Conservation (phyloP, 1,140 invertebrate species). For the Pseudomyrmex pallidus region DNA sequence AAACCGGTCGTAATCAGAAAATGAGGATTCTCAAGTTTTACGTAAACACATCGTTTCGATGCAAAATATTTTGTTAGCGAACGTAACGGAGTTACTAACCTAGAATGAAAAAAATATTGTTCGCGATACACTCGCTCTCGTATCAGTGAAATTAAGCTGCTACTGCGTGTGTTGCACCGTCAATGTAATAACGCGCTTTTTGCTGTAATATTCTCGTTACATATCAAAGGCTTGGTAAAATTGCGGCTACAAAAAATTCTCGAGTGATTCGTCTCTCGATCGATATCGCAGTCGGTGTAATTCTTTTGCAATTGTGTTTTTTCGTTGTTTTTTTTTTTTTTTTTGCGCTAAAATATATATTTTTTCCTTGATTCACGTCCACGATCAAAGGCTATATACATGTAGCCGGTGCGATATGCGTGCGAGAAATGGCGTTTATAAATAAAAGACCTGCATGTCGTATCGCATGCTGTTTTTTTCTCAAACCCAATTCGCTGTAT, state of each 20-base stretch:
- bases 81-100: not conserved
- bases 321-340: not conserved
- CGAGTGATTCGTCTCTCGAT: not conserved
- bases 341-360: not conserved
- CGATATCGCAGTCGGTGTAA: no score
- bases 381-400: not conserved
- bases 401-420: not conserved
- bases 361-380: not conserved
- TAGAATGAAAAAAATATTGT: slow-evolving; percentile 18
- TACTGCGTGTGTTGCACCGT: not conserved
- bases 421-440: slow-evolving; percentile 25
- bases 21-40: slow-evolving; percentile 11
- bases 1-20: slow-evolving; percentile 36
- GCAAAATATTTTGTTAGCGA: slow-evolving; percentile 27
- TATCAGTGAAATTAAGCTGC: slow-evolving; percentile 23
- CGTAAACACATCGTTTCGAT: slow-evolving; percentile 24
- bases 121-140: not conserved
- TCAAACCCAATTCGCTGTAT: slow-evolving; percentile 9
- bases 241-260: not conserved
- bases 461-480: slow-evolving; percentile 11
- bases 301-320: not conserved
- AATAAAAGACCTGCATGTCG: slow-evolving; percentile 24
- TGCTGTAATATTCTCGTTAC: slow-evolving; percentile 3
- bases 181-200: not conserved
- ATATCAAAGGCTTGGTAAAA: not conserved